Base-by-base conservation (phyloP, 2,113 vertebrate species). In the Ciconia stormi region DNA sequence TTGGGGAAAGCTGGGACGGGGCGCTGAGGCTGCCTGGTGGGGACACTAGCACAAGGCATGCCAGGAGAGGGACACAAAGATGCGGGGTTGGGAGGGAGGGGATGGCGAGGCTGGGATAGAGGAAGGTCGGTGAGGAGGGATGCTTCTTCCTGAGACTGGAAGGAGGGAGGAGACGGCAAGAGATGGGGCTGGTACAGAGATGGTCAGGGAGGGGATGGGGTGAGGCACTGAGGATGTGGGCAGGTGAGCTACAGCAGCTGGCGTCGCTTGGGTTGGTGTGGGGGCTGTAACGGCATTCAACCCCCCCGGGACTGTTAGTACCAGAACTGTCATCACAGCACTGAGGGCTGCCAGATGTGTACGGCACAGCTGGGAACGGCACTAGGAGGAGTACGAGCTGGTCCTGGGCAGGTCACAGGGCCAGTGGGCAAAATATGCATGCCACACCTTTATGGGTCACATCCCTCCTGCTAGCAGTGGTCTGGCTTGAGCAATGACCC, bases 241-340 rank as follows among this genome's bases (percentile, higher is more conserved):
- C 8, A 2, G 42, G 49, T 34, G 26, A 65, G 44, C 44, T 36
- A 22, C 0, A 0, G 67, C 52, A 21, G 27, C 52, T 18, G 38
- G 58, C 2, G 3, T 18, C 36, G 26, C 34, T 79, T 61, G 50
- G 16, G 2, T 16, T 32, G 17, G 7, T 20, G 66, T 40, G 50
- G 25, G 32, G 18, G 11, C 40, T 66, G 15, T 40, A 29, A 61
- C 17, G 0, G 1, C 66, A 9, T 90, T 42, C 46, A 52, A 3
- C 15, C 15, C 66, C 66, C 27, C 58, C 5, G 21, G 29, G 34
- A 17, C 0, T 1, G 19, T 30, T 0, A 2, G 40, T 52, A 34
- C 46, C n/a, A 30, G n/a, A 20, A 4, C 36, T 16, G 21, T 13
- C 22, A 13, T 20, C 7, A 14, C 30, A 59, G 63, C 87, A 8